These are phyloP conservation scores for Acromyrmex charruanus DNA, from an alignment of 1,140 invertebrate species.

Conservation along the genomic window DNA sequence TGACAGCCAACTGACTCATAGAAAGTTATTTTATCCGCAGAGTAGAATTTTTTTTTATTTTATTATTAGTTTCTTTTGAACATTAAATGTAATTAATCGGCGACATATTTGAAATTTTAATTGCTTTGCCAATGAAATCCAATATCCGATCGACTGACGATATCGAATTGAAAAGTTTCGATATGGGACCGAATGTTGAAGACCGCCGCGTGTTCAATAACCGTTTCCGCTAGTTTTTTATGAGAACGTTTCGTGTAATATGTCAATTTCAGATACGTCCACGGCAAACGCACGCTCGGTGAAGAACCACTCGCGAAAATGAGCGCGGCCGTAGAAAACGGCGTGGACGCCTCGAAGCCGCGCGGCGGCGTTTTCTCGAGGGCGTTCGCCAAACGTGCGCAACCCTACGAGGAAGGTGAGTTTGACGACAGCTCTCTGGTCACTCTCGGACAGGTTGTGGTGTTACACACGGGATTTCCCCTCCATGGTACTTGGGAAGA, in stretches of 20 bases:
- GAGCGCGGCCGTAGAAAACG: slow-evolving; percentile 83
- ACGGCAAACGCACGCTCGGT: slow-evolving; percentile 63
- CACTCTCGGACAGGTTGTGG: slow-evolving; percentile 4
- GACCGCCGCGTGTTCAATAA: slow-evolving; percentile 20
- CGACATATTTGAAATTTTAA: not conserved
- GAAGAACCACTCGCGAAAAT: slow-evolving; percentile 76
- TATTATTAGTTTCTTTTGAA: not conserved
- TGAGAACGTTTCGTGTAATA: slow-evolving; percentile 56
- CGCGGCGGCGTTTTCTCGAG: slow-evolving; percentile 82
- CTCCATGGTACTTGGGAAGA: slow-evolving; percentile 1
- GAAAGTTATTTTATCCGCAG: not conserved
- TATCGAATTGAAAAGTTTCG: not conserved
- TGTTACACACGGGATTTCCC: slow-evolving; percentile 1
- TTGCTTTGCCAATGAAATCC: not conserved
- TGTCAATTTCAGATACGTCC: slow-evolving; percentile 74
- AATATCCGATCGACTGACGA: slow-evolving; percentile 27
- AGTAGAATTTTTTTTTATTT: not conserved
- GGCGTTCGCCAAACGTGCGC: slow-evolving; percentile 83
- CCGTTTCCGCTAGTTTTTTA: not conserved
- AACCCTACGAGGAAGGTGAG: slow-evolving; percentile 85
- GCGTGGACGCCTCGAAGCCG: slow-evolving; percentile 81
- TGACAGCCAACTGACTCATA: not conserved
- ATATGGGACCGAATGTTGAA: slow-evolving; percentile 45
- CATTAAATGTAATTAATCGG: not conserved
- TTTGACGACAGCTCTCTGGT: slow-evolving; percentile 57